Evolutionary conservation across 2,888 invertebrate genomes (phyloP).

Genomic region (Perizoma affinitatum): DNA sequence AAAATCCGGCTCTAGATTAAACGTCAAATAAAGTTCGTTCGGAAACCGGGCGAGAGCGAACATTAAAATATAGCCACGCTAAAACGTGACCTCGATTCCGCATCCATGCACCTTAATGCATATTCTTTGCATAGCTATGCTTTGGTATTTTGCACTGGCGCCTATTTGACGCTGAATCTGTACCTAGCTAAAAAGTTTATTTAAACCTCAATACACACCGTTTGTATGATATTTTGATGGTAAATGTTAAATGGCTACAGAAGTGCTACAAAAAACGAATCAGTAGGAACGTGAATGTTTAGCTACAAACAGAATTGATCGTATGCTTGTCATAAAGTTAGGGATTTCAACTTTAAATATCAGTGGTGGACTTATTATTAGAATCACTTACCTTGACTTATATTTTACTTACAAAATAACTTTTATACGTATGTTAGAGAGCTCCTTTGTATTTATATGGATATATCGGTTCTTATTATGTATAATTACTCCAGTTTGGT

Average conservation of each 20-base stretch:
- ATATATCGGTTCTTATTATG: too few species aligned
- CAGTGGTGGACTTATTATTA: too few species aligned
- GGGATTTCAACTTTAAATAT: too few species aligned
- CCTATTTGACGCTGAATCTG: slow-evolving; percentile 18
- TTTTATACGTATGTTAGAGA: too few species aligned
- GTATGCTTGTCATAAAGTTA: too few species aligned
- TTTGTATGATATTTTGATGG: not conserved
- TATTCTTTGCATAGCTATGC: slow-evolving; percentile 37
- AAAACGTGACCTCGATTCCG: slow-evolving; percentile 39
- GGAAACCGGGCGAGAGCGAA: slow-evolving; percentile 21
- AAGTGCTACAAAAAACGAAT: not conserved
- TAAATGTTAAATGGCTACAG: not conserved
- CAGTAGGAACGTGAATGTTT: too few species aligned
- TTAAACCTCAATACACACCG: not conserved
- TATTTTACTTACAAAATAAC: too few species aligned
- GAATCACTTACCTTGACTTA: too few species aligned
- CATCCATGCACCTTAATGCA: slow-evolving; percentile 41
- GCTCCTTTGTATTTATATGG: too few species aligned
- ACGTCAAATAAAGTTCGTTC: slow-evolving; percentile 39
- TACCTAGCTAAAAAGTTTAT: not conserved
- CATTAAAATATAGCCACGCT: slow-evolving; percentile 38
- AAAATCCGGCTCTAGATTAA: slow-evolving; percentile 33
- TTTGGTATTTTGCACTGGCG: slow-evolving; percentile 14
- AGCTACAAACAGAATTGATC: too few species aligned
- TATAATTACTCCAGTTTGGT: too few species aligned